Conservation (phyloP, 1,140 invertebrate species). For the Mercenaria mercenaria region DNA sequence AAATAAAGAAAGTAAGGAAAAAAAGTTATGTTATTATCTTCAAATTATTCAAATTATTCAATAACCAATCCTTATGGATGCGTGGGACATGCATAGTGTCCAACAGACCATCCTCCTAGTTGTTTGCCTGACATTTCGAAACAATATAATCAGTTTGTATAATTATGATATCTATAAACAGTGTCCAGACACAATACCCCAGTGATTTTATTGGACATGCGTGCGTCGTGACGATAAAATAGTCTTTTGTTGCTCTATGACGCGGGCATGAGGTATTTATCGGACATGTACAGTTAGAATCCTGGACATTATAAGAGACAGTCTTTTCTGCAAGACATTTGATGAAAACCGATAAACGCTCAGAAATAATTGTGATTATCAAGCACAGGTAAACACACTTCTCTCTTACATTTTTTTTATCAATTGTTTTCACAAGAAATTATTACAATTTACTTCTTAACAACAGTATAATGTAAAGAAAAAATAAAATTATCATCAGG, state of each 20-base stretch:
- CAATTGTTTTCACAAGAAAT: no score
- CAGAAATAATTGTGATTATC: background rate
- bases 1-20: no score
- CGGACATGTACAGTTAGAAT: constrained; percentile 9
- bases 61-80: background rate
- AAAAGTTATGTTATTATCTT: no score
- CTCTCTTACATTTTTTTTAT: no score
- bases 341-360: background rate
- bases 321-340: background rate
- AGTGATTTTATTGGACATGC: background rate
- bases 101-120: background rate
- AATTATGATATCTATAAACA: background rate
- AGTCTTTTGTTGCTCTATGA: background rate
- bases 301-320: background rate
- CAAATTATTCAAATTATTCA: background rate
- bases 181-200: background rate
- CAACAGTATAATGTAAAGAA: no score
- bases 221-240: background rate
- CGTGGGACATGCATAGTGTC: background rate
- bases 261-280: background rate
- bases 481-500: no score
- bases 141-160: background rate
- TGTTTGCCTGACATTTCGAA: no score
- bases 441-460: no score
- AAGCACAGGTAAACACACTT: background rate